Evolutionary conservation across 2,113 vertebrate species (phyloP), one percentile per base, ranked within the genome.

Genomic region (Oostethus manadensis): DNA sequence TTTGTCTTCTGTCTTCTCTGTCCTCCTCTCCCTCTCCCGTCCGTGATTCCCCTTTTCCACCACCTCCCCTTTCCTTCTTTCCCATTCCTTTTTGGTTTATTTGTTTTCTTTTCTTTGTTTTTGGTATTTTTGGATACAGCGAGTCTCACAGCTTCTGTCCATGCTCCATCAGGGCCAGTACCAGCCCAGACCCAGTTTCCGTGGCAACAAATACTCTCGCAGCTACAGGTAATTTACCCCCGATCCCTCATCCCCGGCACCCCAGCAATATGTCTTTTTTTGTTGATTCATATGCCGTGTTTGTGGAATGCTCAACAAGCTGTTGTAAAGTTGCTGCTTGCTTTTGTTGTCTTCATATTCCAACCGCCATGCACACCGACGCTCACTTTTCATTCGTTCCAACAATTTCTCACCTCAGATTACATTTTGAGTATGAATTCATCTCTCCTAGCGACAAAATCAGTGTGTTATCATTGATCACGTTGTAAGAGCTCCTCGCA

Each of bases 151-250:
- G 88, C 94, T 99, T 90, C 94, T 99, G 77, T 97, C 95, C 17
- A 97, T 99, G 93, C 95, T 99, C 82, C 96, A 98, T 87, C 96
- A 98, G 88, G 97, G 97, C 73, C 97, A 99, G 51, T 99, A 99
- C 88, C 97, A 99, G 84, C 96, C 97, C 84, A 92, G 97, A 89
- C 97, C 97, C 90, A 98, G 93, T 91, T 98, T 98, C 90, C 92
- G 97, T 89, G 97, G 97, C 84, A 99, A 99, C 88, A 98, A 98
- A 87, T 98, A 98, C 84, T 96, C 95, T 79, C 93, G 96, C 81
- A 98, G 94, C 88, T 98, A 97, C 90, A 98, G 96, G 97, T 98
- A 89, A 92, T 87, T 73, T 68, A 70, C 69, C 84, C 73, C 77
- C 17, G 0, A 42, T 21, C 23, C 18, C 6, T 3, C 38, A 2